These are phyloP conservation scores for Opisthocomus hoazin DNA, from an alignment of 2,113 vertebrate species.

Conservation along the genomic window DNA sequence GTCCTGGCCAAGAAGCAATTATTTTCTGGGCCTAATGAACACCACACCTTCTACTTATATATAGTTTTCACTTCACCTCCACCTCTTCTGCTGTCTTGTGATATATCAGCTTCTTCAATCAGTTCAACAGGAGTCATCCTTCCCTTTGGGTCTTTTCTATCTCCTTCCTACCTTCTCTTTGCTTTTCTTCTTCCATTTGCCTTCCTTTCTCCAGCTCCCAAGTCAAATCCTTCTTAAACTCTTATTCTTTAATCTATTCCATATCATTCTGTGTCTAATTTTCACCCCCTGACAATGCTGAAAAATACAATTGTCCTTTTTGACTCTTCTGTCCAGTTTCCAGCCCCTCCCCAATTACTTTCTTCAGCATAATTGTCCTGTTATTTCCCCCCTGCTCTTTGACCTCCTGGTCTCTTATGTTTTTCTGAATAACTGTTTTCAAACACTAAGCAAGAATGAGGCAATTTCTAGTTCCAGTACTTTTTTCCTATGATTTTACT, in stretches of 20 bases:
- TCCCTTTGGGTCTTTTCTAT: neutral
- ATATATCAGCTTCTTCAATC: neutral
- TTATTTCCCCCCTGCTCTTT: neutral
- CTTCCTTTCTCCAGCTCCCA: neutral
- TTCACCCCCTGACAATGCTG: neutral
- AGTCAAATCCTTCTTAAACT: neutral
- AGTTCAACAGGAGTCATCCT: neutral
- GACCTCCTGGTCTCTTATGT: neutral
- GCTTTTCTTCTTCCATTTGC: neutral
- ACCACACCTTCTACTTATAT: neutral
- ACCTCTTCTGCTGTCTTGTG: neutral
- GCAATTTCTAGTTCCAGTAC: neutral
- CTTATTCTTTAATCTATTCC: neutral
- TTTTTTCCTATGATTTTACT: neutral
- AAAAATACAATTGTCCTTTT: neutral
- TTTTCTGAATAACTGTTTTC: neutral
- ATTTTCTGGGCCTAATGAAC: neutral
- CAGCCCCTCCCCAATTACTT: neutral
- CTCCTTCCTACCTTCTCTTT: neutral
- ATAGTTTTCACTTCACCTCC: neutral
- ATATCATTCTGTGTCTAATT: neutral
- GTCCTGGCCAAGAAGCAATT: neutral
- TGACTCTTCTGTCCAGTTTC: neutral
- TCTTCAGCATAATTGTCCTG: neutral
- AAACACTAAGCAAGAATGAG: neutral